phyloP scores from a whole-genome alignment of 2,797 vertebrate species.

The Manis crassicaudata region DNA sequence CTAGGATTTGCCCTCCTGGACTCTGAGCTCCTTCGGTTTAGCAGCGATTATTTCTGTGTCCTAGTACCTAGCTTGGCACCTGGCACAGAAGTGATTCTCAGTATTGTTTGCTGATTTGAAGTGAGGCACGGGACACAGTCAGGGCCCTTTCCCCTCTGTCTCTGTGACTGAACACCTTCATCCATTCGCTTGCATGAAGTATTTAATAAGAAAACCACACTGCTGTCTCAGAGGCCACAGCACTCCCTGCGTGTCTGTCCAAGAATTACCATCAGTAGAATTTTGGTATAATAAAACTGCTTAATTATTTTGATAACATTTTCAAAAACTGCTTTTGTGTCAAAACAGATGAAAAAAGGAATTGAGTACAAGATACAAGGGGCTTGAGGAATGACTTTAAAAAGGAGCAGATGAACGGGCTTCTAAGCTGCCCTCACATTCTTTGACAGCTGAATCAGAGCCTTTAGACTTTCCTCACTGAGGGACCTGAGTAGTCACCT shows the following conservation, averaged over 20 bases:
- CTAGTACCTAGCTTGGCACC: background rate
- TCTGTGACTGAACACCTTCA: background rate
- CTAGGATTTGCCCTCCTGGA: background rate
- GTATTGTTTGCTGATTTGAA: background rate
- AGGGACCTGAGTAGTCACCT: background rate
- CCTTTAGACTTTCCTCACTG: background rate
- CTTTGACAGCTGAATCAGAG: background rate
- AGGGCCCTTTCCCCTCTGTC: background rate
- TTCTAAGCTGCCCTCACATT: background rate
- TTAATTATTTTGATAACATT: constrained; percentile 18
- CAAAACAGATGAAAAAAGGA: background rate
- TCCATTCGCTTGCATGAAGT: background rate
- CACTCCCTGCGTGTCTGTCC: background rate
- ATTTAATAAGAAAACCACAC: background rate
- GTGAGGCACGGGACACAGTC: background rate
- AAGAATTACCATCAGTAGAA: background rate
- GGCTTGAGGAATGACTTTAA: background rate
- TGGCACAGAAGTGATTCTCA: background rate
- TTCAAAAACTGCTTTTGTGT: background rate
- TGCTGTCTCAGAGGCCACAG: background rate
- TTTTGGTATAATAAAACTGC: background rate
- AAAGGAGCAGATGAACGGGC: background rate
- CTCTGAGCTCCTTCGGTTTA: constrained; percentile 14
- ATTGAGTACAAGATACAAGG: background rate
- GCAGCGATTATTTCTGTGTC: background rate